phyloP scores from a whole-genome alignment of 2,797 vertebrate genomes.

The Rachycentron canadum region DNA sequence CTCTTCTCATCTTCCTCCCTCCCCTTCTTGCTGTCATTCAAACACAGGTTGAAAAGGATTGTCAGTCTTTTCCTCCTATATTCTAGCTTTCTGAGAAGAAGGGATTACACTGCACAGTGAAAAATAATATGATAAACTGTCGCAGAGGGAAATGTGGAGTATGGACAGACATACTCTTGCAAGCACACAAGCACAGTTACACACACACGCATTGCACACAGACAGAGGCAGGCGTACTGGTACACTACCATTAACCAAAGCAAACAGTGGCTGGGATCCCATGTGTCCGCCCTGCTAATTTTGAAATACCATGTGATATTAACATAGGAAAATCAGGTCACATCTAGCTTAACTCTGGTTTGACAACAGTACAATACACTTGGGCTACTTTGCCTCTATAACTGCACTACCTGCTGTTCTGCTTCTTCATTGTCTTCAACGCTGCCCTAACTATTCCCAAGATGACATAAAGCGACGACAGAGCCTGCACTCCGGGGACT shows the following conservation, averaged over 20 bases:
- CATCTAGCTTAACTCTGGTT: conserved; percentile 70
- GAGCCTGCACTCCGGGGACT: conserved; percentile 47
- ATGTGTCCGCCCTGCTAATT: conserved; percentile 64
- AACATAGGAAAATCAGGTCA: conserved; percentile 73
- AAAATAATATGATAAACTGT: conserved; percentile 69
- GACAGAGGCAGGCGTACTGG: conserved; percentile 17
- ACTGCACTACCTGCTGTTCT: conserved; percentile 29
- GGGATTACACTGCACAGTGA: conserved; percentile 43
- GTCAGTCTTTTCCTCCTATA: conserved; percentile 35
- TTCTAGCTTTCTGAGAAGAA: conserved; percentile 13
- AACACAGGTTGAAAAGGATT: conserved; percentile 36
- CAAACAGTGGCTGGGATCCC: conserved; percentile 58
- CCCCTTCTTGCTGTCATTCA: conserved; percentile 6
- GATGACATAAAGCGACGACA: conserved; percentile 48
- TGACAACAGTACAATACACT: conserved; percentile 66
- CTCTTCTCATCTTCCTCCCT: not conserved
- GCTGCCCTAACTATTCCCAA: conserved; percentile 32
- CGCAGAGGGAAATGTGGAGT: not conserved
- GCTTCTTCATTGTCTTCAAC: conserved; percentile 34
- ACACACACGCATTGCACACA: conserved; percentile 30
- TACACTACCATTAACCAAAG: conserved; percentile 59
- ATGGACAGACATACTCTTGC: not conserved
- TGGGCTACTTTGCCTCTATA: conserved; percentile 51
- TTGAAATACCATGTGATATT: conserved; percentile 72
- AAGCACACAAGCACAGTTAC: not conserved